These are phyloP conservation scores for Lysandra coridon DNA, from an alignment of 2,888 invertebrate genomes.

Conservation along the genomic window DNA sequence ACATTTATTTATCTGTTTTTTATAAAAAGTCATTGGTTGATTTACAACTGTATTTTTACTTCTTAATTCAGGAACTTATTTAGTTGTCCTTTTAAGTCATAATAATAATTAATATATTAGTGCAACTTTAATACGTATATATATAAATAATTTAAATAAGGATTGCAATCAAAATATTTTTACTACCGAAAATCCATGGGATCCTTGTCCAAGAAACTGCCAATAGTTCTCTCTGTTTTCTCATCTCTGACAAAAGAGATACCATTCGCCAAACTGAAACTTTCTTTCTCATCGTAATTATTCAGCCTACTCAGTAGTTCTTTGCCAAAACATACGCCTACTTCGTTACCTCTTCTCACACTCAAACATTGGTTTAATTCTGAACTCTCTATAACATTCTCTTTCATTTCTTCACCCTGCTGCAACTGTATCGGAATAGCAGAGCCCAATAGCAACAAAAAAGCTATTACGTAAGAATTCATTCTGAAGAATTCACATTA, in stretches of 20 bases:
- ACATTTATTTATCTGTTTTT: too few relatives aligned
- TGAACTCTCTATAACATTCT: conserved; percentile 58
- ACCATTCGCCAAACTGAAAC: conserved; percentile 83
- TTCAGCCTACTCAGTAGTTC: conserved; percentile 84
- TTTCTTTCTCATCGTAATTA: conserved; percentile 83
- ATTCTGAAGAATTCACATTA: conserved; percentile 27
- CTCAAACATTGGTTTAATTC: conserved; percentile 69
- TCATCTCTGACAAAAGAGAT: conserved; percentile 84
- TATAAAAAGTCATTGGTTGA: too few relatives aligned
- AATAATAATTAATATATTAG: too few relatives aligned
- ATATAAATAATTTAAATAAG: too few relatives aligned
- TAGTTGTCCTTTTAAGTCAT: too few relatives aligned
- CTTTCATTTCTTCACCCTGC: conserved; percentile 64
- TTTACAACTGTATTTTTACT: too few relatives aligned
- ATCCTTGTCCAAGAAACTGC: conserved; percentile 85
- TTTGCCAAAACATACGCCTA: conserved; percentile 85
- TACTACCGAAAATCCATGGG: conserved; percentile 86
- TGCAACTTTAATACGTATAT: too few relatives aligned
- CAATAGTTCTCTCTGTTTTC: conserved; percentile 83
- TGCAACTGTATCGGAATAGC: conserved; percentile 63
- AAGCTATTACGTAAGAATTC: conserved; percentile 31
- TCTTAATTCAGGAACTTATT: too few relatives aligned
- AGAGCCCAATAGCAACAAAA: conserved; percentile 44
- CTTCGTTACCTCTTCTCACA: conserved; percentile 62
- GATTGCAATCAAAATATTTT: not conserved